These are phyloP conservation scores for Caenorhabditis doughertyi DNA, from an alignment of 2,888 invertebrate genomes.

Conservation along the genomic window DNA sequence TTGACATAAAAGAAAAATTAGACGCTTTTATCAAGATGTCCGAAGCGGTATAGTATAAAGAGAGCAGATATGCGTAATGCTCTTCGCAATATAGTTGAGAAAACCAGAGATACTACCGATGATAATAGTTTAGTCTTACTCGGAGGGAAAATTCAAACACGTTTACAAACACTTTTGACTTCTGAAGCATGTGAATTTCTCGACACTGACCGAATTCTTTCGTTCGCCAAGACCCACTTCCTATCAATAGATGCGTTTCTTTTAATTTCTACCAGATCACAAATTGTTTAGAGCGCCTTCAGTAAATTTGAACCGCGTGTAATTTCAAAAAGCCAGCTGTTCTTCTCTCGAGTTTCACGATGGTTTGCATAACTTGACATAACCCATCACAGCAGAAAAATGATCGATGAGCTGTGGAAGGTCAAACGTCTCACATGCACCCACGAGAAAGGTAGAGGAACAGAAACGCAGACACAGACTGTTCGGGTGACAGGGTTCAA, in stretches of 20 bases:
- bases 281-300: neutral
- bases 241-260: neutral
- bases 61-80: constrained; percentile 43
- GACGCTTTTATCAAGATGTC: constrained; percentile 12
- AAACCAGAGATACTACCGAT: neutral
- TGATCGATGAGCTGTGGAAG: constrained; percentile 52
- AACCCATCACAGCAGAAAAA: constrained; percentile 45
- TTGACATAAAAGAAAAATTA: constrained; percentile 18
- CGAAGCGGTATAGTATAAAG: neutral
- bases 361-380: constrained; percentile 53
- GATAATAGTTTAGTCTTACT: neutral
- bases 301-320: constrained; percentile 25
- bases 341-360: constrained; percentile 46
- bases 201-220: no score
- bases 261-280: constrained; percentile 23
- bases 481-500: constrained; percentile 4
- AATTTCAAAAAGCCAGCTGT: constrained; percentile 32
- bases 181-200: no score
- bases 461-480: constrained; percentile 20
- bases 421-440: constrained; percentile 43
- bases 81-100: constrained; percentile 23
- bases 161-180: no score
- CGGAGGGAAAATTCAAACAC: no score
- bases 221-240: no score
- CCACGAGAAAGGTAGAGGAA: neutral